Conservation (phyloP, 2,888 invertebrate species). For the Odontothrips loti region DNA sequence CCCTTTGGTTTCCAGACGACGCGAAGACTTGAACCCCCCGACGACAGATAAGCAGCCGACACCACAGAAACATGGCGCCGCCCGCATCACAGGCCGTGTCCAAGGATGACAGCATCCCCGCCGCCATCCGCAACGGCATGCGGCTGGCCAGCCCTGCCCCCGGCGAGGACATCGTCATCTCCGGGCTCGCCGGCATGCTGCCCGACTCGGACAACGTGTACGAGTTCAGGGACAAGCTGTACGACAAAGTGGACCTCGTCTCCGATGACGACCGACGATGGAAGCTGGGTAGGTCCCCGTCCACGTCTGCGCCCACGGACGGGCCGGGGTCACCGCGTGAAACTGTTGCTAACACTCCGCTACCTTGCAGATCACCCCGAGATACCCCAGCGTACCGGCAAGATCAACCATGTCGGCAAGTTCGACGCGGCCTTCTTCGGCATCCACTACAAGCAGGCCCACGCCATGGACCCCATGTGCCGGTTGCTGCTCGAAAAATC, state of each 20-base stretch:
- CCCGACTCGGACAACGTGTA: conserved; percentile 72
- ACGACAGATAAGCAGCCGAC: too few species aligned
- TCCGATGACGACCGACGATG: conserved; percentile 49
- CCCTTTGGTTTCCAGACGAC: too few species aligned
- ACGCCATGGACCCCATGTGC: conserved; percentile 74
- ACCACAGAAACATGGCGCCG: not conserved
- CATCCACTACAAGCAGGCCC: conserved; percentile 68
- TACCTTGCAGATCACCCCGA: conserved; percentile 54
- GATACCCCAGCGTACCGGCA: conserved; percentile 69
- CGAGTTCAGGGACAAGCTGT: conserved; percentile 65
- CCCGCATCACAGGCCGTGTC: not conserved
- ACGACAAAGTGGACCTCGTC: conserved; percentile 71
- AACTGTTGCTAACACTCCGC: too few species aligned
- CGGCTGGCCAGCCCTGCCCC: conserved; percentile 55
- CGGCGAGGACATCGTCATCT: conserved; percentile 63
- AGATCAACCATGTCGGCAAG: conserved; percentile 63
- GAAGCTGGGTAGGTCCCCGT: conserved; percentile 42
- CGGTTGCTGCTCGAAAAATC: conserved; percentile 71
- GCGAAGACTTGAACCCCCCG: too few species aligned
- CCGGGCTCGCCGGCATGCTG: conserved; percentile 66
- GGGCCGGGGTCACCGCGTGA: too few species aligned
- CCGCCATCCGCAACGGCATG: conserved; percentile 31
- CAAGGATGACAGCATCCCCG: not conserved
- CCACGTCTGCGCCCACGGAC: not conserved
- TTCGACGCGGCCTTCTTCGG: conserved; percentile 76